phyloP scores from a whole-genome alignment of 2,797 vertebrate species.

The Ctenopoma multispine region DNA sequence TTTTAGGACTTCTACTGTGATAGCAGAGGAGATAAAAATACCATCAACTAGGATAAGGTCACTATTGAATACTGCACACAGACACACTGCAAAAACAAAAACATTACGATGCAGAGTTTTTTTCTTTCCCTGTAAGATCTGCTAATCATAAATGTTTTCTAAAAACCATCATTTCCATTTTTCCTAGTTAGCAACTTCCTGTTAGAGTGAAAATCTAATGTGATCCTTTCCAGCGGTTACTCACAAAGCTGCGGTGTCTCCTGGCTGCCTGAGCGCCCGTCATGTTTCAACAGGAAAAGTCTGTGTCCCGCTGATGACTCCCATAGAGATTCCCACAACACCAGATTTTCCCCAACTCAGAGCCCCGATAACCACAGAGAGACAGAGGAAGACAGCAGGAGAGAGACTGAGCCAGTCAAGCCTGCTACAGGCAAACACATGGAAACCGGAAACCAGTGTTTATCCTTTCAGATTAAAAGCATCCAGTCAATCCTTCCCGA shows the following conservation, averaged over 20 bases:
- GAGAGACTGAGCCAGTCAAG: conserved; percentile 37
- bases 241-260: conserved; percentile 78
- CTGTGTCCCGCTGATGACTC: conserved; percentile 37
- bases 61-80: conserved; percentile 44
- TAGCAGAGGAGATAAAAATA: conserved; percentile 63
- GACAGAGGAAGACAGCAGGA: conserved; percentile 21
- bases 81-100: background rate
- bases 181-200: conserved; percentile 42
- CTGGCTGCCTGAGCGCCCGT: conserved; percentile 70
- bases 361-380: conserved; percentile 55
- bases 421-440: background rate
- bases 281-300: conserved; percentile 72
- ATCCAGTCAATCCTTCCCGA: background rate
- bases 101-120: background rate
- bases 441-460: background rate
- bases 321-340: conserved; percentile 65
- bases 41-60: conserved; percentile 66
- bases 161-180: background rate
- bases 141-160: background rate
- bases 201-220: background rate
- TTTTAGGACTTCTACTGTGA: conserved; percentile 48
- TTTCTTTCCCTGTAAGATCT: background rate
- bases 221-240: conserved; percentile 56
- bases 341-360: conserved; percentile 49
- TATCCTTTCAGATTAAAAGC: conserved; percentile 63